Conservation (phyloP, 1,140 invertebrate genomes). For the Anoplolepis gracilipes region DNA sequence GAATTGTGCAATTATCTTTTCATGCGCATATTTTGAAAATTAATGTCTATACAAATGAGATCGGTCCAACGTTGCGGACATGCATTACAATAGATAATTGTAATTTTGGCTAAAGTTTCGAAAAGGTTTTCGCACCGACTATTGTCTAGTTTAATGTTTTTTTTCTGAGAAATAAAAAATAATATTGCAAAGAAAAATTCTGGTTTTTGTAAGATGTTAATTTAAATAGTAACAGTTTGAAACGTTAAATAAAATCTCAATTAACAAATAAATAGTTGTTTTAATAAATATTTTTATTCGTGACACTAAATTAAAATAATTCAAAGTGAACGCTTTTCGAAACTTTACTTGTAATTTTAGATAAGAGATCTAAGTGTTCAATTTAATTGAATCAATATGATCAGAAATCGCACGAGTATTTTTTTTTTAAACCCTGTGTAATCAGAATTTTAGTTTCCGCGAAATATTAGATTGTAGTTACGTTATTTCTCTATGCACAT, state of each 20-base stretch:
- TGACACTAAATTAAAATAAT: neutral
- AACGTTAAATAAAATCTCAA: neutral
- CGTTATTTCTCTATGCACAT: neutral
- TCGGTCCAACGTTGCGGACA: constrained; percentile 27
- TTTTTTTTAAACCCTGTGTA: neutral
- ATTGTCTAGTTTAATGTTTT: neutral
- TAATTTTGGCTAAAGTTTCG: constrained; percentile 45
- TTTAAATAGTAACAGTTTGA: neutral
- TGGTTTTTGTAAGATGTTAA: neutral
- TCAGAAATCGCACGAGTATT: neutral
- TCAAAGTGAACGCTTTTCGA: constrained; percentile 7
- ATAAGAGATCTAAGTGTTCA: constrained; percentile 51
- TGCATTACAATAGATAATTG: constrained; percentile 42
- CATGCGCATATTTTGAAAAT: constrained; percentile 21
- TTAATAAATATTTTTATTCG: neutral
- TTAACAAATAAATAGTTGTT: neutral
- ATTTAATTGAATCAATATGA: constrained; percentile 20
- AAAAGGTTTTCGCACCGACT: neutral
- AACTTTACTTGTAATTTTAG: constrained; percentile 17
- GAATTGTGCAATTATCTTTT: neutral
- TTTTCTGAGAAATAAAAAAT: neutral
- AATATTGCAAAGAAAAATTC: neutral
- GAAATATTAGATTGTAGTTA: neutral
- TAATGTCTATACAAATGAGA: constrained; percentile 25
- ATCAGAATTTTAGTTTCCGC: constrained; percentile 10